Conservation (phyloP, 2,113 vertebrate species). For the Agelaius phoeniceus region DNA sequence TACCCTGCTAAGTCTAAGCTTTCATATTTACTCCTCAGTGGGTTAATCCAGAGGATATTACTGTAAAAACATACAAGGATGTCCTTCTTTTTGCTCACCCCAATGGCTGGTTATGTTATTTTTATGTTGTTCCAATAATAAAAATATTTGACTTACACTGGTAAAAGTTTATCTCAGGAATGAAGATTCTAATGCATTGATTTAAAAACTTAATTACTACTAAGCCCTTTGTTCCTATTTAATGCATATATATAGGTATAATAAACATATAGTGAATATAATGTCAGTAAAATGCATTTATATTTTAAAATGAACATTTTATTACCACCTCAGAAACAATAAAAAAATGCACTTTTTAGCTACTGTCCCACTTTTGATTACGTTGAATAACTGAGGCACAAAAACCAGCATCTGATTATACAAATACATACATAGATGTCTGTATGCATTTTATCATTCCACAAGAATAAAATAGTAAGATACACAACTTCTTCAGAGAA, state of each 20-base stretch:
- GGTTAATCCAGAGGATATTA: neutral
- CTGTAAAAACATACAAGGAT: neutral
- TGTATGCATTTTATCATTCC: neutral
- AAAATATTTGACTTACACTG: neutral
- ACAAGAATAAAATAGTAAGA: neutral
- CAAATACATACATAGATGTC: neutral
- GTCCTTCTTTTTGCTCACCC: neutral
- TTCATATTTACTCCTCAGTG: neutral
- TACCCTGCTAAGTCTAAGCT: neutral
- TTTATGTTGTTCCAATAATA: neutral
- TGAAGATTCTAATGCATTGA: neutral
- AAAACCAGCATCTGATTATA: neutral
- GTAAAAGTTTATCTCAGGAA: neutral
- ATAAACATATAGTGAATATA: neutral
- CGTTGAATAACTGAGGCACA: neutral
- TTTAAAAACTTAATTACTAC: neutral
- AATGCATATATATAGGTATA: neutral
- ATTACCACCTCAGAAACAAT: neutral
- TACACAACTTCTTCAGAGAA: neutral
- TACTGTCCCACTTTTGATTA: neutral
- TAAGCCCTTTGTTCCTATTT: neutral
- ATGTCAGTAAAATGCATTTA: neutral
- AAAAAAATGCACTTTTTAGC: neutral
- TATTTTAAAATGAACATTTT: neutral
- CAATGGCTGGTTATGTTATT: neutral